Conservation (phyloP, 2,113 vertebrate species). For the Pluvianellus socialis region DNA sequence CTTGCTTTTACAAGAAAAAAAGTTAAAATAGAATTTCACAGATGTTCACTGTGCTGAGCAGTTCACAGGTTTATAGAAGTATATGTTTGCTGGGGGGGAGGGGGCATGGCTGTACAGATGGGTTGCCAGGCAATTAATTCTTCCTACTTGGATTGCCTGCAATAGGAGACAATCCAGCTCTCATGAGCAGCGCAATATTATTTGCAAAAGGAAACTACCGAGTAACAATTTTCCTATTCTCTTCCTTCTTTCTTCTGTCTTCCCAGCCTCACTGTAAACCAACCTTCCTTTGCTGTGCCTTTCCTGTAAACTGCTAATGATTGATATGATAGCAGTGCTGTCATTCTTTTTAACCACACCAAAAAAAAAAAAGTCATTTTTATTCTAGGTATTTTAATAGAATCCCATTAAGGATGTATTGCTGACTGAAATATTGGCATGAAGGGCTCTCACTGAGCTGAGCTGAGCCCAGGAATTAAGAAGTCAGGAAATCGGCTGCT, state of each 20-base stretch:
- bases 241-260: conserved; percentile 52
- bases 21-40: conserved; percentile 17
- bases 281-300: conserved; percentile 51
- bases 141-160: conserved; percentile 51
- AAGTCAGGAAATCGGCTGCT: conserved; percentile 86
- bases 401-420: conserved; percentile 84
- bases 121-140: conserved; percentile 61
- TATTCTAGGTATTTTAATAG: conserved; percentile 85
- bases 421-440: conserved; percentile 84
- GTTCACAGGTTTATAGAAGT: conserved; percentile 21
- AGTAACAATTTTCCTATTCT: conserved; percentile 68
- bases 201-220: conserved; percentile 53
- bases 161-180: conserved; percentile 39
- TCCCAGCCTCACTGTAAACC: conserved; percentile 54
- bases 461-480: conserved; percentile 86
- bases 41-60: conserved; percentile 2
- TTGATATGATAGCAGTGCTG: conserved; percentile 82
- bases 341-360: conserved; percentile 75
- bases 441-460: conserved; percentile 85
- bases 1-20: background rate
- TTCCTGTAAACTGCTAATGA: conserved; percentile 75
- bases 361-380: conserved; percentile 73
- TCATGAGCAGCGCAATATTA: conserved; percentile 13
- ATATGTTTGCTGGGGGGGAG: conserved; percentile 17
- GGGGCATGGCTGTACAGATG: conserved; percentile 35